Evolutionary conservation across 2,113 vertebrate genomes (phyloP).

Genomic region (Sorex fumeus): DNA sequence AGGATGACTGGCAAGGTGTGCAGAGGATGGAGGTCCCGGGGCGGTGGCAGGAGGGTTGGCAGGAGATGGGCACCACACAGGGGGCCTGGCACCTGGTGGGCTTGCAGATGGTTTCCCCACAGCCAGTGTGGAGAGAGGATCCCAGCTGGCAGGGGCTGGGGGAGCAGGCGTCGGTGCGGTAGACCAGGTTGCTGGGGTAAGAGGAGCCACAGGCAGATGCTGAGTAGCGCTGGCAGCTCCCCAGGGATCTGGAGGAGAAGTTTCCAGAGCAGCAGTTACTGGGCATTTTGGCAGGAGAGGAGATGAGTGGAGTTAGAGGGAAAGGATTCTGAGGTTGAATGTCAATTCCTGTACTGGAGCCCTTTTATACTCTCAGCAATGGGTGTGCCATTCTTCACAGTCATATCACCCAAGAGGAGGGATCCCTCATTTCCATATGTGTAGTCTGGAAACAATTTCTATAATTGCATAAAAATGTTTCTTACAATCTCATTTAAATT

Average conservation of each 20-base stretch:
- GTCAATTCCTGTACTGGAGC: neutral
- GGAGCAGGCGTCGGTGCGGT: neutral
- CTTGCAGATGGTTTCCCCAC: neutral
- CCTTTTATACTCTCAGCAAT: conserved; percentile 39
- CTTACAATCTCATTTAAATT: conserved; percentile 44
- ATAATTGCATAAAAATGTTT: neutral
- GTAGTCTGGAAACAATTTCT: neutral
- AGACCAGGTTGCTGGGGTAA: neutral
- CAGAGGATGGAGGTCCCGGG: rapidly evolving
- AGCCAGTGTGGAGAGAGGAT: neutral
- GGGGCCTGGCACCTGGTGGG: neutral
- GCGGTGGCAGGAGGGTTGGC: neutral
- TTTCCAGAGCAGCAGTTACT: conserved; percentile 43
- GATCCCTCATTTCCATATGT: neutral
- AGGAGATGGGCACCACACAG: neutral
- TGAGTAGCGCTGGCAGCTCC: neutral
- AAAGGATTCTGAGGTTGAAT: neutral
- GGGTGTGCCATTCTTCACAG: neutral
- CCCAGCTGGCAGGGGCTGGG: neutral
- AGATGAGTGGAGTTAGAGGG: neutral
- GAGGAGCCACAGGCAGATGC: neutral
- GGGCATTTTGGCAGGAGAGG: conserved; percentile 27
- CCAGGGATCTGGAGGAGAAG: conserved; percentile 23
- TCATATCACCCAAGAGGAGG: neutral
- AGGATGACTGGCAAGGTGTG: neutral